Base-by-base conservation (phyloP, 1,140 invertebrate species). In the Samia ricini region DNA sequence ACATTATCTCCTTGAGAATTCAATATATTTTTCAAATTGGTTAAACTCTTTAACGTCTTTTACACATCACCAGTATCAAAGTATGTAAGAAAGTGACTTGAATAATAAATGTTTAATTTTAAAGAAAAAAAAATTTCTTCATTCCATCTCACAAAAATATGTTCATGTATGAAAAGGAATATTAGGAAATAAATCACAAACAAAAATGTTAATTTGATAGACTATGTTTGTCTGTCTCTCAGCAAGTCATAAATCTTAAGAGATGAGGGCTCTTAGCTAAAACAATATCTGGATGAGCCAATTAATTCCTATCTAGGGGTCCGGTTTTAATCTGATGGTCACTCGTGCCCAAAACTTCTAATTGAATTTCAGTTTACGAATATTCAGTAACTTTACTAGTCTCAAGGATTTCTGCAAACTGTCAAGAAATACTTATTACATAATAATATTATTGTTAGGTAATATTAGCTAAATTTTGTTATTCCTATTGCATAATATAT, bases 271-370 rank as follows among this genome's bases (percentile, higher is more conserved):
- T 72, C 80, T 81, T 74, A 57, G 74, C 66, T 73, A 77, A 77
- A 81, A 79, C 77, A 87, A 85, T 87, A 85, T 87, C 81, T 85
- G 78, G 81, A 85, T 85, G 79, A 83, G 77, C 87, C 85, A 89
- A 88, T 88, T 88, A 89, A 89, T 87, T 87, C 83, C 76, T 75
- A 87, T 88, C 80, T 81, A 74, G 74, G 82, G 78, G 74, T 74
- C 72, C 67, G 66, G 77, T 84, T 75, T 81, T 88, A 89, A 88
- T 89, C 85, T 87, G 87, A 88, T 88, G 87, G 87, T 89, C 84
- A 89, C 80, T 87, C 80, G 84, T 78, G 80, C 85, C 78, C 79
- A 74, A 85, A 89, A 87, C 84, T 89, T 88, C 75, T 89, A 89
- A 88, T 88, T 89, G 84, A 88, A 89, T 88, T 87, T 84, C 74